Base-by-base conservation (phyloP, 2,113 vertebrate species). In the Sinocyclocheilus anophthalmus region DNA sequence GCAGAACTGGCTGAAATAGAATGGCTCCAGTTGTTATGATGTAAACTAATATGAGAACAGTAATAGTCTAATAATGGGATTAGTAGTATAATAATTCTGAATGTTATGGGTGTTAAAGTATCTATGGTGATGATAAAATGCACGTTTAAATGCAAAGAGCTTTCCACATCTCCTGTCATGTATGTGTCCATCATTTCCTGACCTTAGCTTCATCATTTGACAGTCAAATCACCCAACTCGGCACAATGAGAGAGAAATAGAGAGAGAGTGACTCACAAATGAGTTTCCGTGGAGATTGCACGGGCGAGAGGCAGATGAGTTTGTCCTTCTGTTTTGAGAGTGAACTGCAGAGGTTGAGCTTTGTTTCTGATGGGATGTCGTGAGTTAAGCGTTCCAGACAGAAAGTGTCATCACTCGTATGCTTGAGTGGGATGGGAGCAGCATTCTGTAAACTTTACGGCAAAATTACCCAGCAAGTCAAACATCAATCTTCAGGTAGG, bases 361-460 rank as follows among this genome's bases (percentile, higher is more conserved):
- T 45, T 26, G 12, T 65, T 65, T 81, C 24, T 84, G 33, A 57
- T 73, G 81, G 48, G 30, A 84, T 84, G 67, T 30, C 5, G 6
- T 73, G 69, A 84, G 67, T 59, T 13, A 33, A 70, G 50, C 30
- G 37, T 16, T 80, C 13, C 16, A 67, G 89, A 86, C 22, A 86
- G 79, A 30, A 77, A 87, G 55, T 45, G 90, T 85, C 39, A 45
- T 20, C 33, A 76, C 80, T 42, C 39, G 4, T 65, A 24, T 61
- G 61, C 24, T 86, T 55, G 57, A 63, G 76, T 86, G 92, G 89
- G 82, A 95, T 95, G 94, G 94, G 94, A 92, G 90, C 93, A 87
- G 92, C 93, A 83, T 89, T 94, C 90, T 94, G 93, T 90, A 95
- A 94, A 93, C 93, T 95, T 90, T 94, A 94, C 48, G 91, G 91